Base-by-base conservation (phyloP, 1,140 invertebrate genomes). In the Procambarus virginalis region DNA sequence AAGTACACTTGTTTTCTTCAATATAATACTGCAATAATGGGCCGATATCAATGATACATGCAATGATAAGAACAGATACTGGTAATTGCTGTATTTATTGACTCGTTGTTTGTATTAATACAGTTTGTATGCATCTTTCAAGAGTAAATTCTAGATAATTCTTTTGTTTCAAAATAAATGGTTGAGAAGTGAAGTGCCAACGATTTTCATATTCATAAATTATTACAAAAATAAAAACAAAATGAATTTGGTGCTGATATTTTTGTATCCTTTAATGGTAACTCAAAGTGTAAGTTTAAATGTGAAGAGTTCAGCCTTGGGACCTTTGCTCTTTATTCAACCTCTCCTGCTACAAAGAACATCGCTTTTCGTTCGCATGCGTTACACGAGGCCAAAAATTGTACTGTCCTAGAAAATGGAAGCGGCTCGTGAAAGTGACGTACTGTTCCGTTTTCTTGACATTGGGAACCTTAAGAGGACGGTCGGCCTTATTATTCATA, bases 61-160 rank as follows among this genome's bases (percentile, higher is more conserved):
- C 68, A 73, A 73, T 78, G 84, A 76, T 86, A 86, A 86, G 84
- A 86, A 86, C 84, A 86, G 84, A 86, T 86, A 86, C 75, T 55
- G 49, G 55, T 20, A 22, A 51, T 9, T 58, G 46, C 79, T 12
- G 17, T 58, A 10, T 58, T 20, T 55, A 34, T 45, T 22, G 55
- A n/a, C 34, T 51, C 17, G 2, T 79, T 46, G 49, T 49, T 51
- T 51, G 12, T 64, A 64, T 64, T 64, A 64, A 55, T 34, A 34
- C 12, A 64, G 60, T 64, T 64, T 17, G 14, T 64, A 64, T 20
- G n/a, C 12, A 8, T 55, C 51, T 55, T 55, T 5, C 8, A 12
- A 55, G 34, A 77, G 45, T 46, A 77, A 77, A 55, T 8, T 55
- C 34, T 8, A 45, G 45, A 77, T 46, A 8, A 2, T 49, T 48